phyloP scores from a whole-genome alignment of 2,797 vertebrate genomes.

The Calcarius lapponicus region DNA sequence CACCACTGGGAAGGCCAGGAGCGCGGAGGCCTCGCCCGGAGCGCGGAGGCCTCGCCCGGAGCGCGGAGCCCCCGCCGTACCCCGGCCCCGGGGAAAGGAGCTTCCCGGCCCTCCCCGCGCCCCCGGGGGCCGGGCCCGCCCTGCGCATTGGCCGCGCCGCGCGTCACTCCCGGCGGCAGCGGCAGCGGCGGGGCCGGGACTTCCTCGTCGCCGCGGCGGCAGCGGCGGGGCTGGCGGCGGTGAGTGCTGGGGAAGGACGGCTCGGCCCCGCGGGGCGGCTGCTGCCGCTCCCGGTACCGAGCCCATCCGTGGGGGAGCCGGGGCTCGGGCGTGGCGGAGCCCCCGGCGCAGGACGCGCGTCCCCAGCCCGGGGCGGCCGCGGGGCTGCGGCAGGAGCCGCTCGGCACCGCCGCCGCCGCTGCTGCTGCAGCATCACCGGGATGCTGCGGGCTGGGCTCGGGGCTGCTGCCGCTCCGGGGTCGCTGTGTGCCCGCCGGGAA shows the following conservation, averaged over 20 bases:
- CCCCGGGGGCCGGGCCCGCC: not conserved
- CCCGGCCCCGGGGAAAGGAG: not conserved
- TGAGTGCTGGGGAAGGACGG: not conserved
- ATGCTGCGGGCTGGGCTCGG: not conserved
- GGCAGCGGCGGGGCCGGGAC: not conserved
- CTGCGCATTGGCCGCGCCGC: not conserved
- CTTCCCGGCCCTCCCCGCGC: not conserved
- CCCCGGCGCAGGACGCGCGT: not conserved
- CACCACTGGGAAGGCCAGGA: rapidly evolving
- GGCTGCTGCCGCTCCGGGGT: not conserved
- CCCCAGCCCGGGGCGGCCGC: not conserved
- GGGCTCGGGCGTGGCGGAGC: not conserved
- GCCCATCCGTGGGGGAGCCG: rapidly evolving
- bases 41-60: not conserved
- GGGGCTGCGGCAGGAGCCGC: not conserved
- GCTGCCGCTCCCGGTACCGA: not conserved
- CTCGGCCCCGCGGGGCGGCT: too few relatives aligned
- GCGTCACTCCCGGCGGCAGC: not conserved
- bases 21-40: rapidly evolving
- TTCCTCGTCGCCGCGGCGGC: conserved; percentile 12
- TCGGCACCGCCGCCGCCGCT: not conserved
- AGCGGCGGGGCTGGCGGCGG: not conserved
- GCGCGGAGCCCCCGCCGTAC: too few relatives aligned
- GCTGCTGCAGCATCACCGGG: not conserved
- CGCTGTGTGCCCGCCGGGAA: not conserved